Conservation (phyloP, 2,797 vertebrate genomes). For the Premnoplex brunnescens region DNA sequence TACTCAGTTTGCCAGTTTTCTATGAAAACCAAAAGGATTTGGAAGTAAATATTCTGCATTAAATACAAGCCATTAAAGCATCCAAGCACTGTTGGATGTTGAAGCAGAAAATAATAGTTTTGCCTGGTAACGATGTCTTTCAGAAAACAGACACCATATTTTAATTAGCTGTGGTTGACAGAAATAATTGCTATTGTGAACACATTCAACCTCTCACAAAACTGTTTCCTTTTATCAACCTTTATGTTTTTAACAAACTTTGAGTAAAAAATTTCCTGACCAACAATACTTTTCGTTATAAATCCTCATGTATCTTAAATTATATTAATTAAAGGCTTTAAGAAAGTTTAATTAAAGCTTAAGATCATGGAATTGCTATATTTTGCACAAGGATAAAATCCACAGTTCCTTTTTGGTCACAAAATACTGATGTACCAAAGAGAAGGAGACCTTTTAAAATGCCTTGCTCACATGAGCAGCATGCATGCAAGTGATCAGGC, state of each 20-base stretch:
- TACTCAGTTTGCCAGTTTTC: constrained; percentile 7
- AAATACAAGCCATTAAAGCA: background rate
- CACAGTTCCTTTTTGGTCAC: background rate
- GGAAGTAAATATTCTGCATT: background rate
- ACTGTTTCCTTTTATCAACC: background rate
- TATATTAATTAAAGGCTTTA: background rate
- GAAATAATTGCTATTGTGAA: background rate
- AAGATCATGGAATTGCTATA: background rate
- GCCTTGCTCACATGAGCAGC: background rate
- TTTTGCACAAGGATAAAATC: background rate
- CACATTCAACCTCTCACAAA: background rate
- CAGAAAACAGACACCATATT: background rate
- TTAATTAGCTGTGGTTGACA: background rate
- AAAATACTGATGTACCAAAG: background rate
- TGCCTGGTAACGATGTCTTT: background rate
- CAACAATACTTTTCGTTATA: background rate
- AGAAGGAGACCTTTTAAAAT: background rate
- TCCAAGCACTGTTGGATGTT: constrained; percentile 1
- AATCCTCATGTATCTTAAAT: background rate
- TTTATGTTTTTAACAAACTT: background rate
- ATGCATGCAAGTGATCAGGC: background rate
- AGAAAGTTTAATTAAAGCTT: background rate
- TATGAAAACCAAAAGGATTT: background rate
- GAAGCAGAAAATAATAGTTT: constrained; percentile 6
- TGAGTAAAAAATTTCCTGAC: background rate